Evolutionary conservation across 2,888 invertebrate species (phyloP).

Genomic region (Dryobotodes eremita): DNA sequence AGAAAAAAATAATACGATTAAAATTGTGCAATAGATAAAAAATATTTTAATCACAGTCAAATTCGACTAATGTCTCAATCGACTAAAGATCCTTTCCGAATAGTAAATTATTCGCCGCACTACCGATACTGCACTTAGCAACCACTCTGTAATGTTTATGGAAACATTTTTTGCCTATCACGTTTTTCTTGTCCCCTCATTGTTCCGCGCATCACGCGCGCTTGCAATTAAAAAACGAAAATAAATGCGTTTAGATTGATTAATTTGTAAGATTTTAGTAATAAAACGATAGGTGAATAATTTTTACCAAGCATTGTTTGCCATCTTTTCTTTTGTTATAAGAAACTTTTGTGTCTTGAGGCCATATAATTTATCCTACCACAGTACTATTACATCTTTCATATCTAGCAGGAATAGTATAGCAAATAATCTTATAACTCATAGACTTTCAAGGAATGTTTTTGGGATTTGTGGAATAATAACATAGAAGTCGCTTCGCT

Average conservation of each 20-base stretch:
- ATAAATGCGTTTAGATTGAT: too few species aligned
- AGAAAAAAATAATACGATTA: background rate
- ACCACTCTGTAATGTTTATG: constrained; percentile 2
- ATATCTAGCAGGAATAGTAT: background rate
- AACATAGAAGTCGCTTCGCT: too few species aligned
- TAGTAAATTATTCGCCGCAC: constrained; percentile 17
- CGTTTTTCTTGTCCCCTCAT: constrained; percentile 15
- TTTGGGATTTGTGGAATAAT: background rate
- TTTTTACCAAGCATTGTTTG: background rate
- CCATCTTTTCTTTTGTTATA: background rate
- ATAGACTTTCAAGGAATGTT: background rate
- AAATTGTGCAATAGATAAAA: background rate
- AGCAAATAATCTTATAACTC: background rate
- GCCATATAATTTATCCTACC: background rate
- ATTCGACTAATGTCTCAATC: constrained; percentile 6
- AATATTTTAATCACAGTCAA: background rate
- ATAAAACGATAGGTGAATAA: background rate
- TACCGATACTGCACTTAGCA: constrained; percentile 27
- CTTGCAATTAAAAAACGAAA: background rate
- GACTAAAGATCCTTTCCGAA: background rate
- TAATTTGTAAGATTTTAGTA: too few species aligned
- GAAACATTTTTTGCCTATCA: constrained; percentile 25
- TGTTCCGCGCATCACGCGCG: constrained; percentile 33
- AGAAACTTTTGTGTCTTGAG: background rate
- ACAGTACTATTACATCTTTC: background rate